Base-by-base conservation (phyloP, 2,888 invertebrate genomes). In the Altica lythri region DNA sequence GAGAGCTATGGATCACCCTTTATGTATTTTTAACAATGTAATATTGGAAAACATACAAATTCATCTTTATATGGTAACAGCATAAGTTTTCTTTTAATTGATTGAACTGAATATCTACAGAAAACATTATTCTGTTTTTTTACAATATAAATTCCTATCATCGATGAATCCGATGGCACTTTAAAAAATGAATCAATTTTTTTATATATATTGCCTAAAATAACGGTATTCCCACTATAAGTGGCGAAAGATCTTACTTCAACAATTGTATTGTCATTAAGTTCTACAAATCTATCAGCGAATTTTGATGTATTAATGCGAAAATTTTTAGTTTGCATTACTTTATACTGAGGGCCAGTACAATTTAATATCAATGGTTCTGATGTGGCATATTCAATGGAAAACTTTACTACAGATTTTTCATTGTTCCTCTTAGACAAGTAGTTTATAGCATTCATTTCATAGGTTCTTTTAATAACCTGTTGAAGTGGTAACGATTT, bases 211-310 rank as follows among this genome's bases (percentile, higher is more conserved):
- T 12, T 2, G 3, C 35, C 35, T 5, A 35, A 5, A 12, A 13
- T 13, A 4, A 12, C 35, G 2, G 14, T 13, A 16, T 35, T 12
- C 3, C 35, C 13, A 5, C 4, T 4, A 35, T 5, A 35, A 9
- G 35, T 35, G n/a, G 13, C 35, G 13, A 35, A 35, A 35, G n/a
- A 12, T 35, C 9, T 35, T 12, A 35, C 10, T 13, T 35, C 35
- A 5, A 35, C 35, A 6, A 35, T 35, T 13, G 2, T 12, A 12
- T n/a, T n/a, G n/a, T 13, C 9, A 35, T 35, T 14, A 16, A 13
- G 4, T 12, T 35, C 4, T 12, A 35, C 14, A 35, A 35, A 35
- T 9, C 35, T 35, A 35, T 35, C 35, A 12, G 12, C 2, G 9
- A 35, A 35, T 35, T 35, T 35, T 2, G 14, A 13, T 4, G 13